These are phyloP conservation scores for Holacanthus passer DNA, from an alignment of 2,113 vertebrate genomes.

Conservation along the genomic window DNA sequence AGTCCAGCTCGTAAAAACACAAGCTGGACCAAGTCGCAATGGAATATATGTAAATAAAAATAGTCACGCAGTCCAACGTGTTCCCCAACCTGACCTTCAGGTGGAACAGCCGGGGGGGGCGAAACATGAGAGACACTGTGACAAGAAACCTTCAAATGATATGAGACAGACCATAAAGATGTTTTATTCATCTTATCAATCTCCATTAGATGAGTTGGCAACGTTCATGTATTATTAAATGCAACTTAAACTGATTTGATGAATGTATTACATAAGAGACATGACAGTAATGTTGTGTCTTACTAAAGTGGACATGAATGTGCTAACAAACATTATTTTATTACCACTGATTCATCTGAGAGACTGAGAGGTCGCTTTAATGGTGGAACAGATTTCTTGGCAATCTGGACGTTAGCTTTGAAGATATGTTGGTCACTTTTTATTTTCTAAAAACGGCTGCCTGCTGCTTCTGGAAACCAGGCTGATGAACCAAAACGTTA, in stretches of 20 bases:
- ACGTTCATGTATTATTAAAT: background rate
- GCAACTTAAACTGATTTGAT: background rate
- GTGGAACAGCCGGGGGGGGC: slow-evolving; percentile 12
- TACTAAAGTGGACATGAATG: background rate
- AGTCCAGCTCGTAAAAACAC: slow-evolving; percentile 55
- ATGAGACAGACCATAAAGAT: background rate
- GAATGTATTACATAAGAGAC: background rate
- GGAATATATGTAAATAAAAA: slow-evolving; percentile 78
- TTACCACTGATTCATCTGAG: background rate
- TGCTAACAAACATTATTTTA: background rate
- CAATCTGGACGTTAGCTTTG: background rate
- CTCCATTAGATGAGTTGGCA: too few species aligned
- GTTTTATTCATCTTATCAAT: background rate
- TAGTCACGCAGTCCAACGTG: slow-evolving; percentile 42
- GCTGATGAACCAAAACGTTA: background rate
- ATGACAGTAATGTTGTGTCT: background rate
- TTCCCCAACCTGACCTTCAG: slow-evolving; percentile 69
- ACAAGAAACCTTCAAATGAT: background rate
- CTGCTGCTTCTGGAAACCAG: background rate
- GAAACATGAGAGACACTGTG: background rate
- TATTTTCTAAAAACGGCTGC: background rate
- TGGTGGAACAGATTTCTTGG: background rate
- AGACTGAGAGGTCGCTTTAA: background rate
- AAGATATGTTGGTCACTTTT: too few species aligned
- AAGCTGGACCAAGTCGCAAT: slow-evolving; percentile 16